Base-by-base conservation (phyloP, 2,888 invertebrate genomes). In the Perizoma flavofasciatum region DNA sequence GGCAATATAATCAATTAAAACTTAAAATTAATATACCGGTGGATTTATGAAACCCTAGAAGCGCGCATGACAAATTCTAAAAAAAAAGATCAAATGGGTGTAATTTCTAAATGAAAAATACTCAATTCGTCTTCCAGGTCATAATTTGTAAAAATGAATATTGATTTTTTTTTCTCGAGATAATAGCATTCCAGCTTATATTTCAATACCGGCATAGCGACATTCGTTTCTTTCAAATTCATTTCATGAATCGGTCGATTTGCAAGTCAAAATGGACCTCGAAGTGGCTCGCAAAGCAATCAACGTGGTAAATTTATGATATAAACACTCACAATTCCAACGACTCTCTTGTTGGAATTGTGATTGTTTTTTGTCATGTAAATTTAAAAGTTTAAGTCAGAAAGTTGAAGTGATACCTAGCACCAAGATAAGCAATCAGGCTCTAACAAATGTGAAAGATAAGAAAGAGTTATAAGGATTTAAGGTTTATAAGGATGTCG, bases 261-360 rank as follows among this genome's bases (percentile, higher is more conserved):
- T 67, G 58, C 71, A 69, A 69, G 63, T 68, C 65, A 69, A 74
- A 69, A 68, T 64, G 55, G 57, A 62, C 68, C 58, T 69, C 66
- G 64, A 58, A 67, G 66, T 69, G 69, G 65, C 70, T 68, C 65
- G 69, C 69, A 71, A 73, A 73, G 72, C 73, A 75, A 78, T 78
- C 71, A 73, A 64, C 65, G 67, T 56, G 72, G 71, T 72, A 75
- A 76, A 79, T 78, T 81, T 78, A 81, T 75, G 75, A 68, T 69
- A 72, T 70, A 74, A 79, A 76, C 75, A 71, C 66, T 74, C 68
- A 75, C 72, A 53, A 74, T 72, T 73, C 65, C 63, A n/a, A 41
- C 41, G n/a, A 7, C 22, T 22, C 22, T 3, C 22, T 22, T 3
- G 22, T 22, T 22, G 22, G 22, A 22, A 22, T 22, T 22, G 22